phyloP scores from a whole-genome alignment of 2,113 vertebrate species.

The Clinocottus analis region DNA sequence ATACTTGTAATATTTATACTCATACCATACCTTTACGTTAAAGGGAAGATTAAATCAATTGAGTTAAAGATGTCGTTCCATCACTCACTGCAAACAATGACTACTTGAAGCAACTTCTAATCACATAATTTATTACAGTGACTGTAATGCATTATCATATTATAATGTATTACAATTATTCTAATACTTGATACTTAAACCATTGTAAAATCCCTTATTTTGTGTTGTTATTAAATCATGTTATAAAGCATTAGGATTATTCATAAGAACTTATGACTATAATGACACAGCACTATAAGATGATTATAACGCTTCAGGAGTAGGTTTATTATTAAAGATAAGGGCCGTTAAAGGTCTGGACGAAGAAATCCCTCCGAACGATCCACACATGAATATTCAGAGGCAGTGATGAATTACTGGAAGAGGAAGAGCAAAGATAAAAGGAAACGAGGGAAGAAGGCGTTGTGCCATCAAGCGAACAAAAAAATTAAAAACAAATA shows the following conservation, averaged over 20 bases:
- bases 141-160: background rate
- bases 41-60: background rate
- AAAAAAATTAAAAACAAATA: constrained; percentile 24
- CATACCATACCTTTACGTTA: background rate
- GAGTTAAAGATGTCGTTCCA: background rate
- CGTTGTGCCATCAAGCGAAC: constrained; percentile 13
- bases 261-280: background rate
- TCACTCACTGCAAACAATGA: background rate
- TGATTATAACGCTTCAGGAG: background rate
- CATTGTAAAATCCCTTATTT: background rate
- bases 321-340: background rate
- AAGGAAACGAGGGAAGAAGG: constrained; percentile 6
- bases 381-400: constrained; percentile 34
- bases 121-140: background rate
- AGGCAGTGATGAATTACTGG: constrained; percentile 1
- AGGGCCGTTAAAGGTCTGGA: background rate
- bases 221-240: background rate
- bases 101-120: background rate
- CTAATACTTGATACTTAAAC: background rate
- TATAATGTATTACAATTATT: background rate
- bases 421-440: background rate
- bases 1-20: background rate
- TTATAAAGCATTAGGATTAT: background rate
- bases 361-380: background rate
- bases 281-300: background rate